A percentile compares a stretch with the other conserved stretches of the same genome.
These are phyloP conservation scores for Myioborus miniatus DNA, from an alignment of 2,797 vertebrate species.

Conservation along the genomic window DNA sequence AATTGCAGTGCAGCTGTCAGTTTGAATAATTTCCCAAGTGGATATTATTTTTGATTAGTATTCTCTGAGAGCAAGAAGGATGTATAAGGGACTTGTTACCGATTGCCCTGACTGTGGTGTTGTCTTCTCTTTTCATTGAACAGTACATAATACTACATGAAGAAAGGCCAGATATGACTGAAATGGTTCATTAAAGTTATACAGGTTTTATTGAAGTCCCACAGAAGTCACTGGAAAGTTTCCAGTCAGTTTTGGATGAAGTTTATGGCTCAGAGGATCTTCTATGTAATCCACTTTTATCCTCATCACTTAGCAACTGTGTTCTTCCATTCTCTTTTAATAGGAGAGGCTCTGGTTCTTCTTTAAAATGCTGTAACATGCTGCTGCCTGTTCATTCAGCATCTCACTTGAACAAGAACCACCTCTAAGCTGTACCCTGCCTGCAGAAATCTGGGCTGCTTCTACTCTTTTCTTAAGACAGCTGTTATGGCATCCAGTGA, in stretches of 20 bases:
- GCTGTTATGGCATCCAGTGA: background rate
- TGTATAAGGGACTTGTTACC: background rate
- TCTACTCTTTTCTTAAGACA: background rate
- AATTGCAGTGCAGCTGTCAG: constrained; percentile 5
- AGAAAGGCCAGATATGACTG: background rate
- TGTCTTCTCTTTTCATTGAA: background rate
- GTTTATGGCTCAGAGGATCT: background rate
- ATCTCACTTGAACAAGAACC: background rate
- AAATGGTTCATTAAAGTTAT: background rate
- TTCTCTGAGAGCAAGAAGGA: background rate
- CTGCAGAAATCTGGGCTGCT: background rate
- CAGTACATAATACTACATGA: background rate
- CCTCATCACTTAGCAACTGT: background rate
- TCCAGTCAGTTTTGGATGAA: background rate
- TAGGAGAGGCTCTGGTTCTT: background rate
- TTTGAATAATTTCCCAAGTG: constrained; percentile 12
- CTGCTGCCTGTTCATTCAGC: background rate
- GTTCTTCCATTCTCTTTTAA: background rate
- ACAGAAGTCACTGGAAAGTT: constrained; percentile 9
- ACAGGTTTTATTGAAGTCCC: background rate
- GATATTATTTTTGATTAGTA: background rate
- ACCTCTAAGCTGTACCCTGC: background rate
- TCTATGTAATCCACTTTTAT: background rate
- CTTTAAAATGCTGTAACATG: background rate
- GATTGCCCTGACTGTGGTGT: background rate